Conservation (phyloP, 2,113 vertebrate species). For the Pterocles gutturalis region DNA sequence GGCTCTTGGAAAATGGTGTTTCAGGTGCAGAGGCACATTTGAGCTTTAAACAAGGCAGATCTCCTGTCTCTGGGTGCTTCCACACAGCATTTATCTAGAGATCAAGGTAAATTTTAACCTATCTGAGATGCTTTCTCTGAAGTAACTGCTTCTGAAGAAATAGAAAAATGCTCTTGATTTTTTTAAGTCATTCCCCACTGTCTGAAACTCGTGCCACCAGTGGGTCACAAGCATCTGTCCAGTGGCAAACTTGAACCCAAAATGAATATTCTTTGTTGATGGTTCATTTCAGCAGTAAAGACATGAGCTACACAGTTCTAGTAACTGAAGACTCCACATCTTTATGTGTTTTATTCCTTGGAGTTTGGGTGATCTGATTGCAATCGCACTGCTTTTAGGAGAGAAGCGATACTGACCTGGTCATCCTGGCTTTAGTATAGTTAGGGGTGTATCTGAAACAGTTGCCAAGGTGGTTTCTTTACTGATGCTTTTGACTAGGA, state of each 20-base stretch:
- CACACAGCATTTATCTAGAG: constrained; percentile 7
- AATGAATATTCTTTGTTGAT: not conserved
- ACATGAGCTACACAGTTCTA: not conserved
- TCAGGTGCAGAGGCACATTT: not conserved
- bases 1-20: not conserved
- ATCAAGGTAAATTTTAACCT: not conserved
- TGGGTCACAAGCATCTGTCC: not conserved
- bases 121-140: not conserved
- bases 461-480: not conserved
- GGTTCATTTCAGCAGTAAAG: not conserved
- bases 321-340: not conserved
- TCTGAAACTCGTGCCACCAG: not conserved
- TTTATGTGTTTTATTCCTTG: not conserved
- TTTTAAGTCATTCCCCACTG: not conserved
- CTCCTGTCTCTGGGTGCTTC: not conserved
- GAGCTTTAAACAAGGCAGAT: not conserved
- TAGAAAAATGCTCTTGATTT: not conserved
- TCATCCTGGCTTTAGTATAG: not conserved
- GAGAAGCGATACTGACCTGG: not conserved
- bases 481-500: not conserved
- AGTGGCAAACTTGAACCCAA: not conserved
- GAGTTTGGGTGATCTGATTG: not conserved
- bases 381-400: not conserved
- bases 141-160: not conserved
- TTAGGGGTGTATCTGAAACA: not conserved